phyloP scores from a whole-genome alignment of 1,140 invertebrate species.

The Pantala flavescens region DNA sequence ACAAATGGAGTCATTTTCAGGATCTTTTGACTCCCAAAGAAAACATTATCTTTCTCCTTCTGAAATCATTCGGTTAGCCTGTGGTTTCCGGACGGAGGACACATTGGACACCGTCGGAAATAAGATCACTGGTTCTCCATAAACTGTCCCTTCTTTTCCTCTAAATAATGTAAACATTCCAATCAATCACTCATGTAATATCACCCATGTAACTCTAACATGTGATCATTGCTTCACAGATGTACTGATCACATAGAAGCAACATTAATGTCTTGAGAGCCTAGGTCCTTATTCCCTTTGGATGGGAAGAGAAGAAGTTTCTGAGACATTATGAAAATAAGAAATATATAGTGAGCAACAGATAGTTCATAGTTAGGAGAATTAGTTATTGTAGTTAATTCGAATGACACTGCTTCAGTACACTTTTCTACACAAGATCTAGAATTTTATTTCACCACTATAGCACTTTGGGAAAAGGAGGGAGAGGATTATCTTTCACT shows the following conservation, averaged over 20 bases:
- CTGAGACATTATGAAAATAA: constrained; percentile 5
- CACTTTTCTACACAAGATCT: background rate
- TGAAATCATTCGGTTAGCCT: background rate
- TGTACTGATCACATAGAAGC: background rate
- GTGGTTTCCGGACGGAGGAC: background rate
- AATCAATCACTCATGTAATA: background rate
- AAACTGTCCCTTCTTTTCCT: background rate
- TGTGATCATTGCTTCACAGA: background rate
- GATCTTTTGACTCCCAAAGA: background rate
- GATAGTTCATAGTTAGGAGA: background rate
- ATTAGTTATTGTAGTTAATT: constrained; percentile 1
- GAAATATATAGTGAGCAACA: background rate
- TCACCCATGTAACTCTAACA: too few species aligned
- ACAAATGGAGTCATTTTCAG: constrained; percentile 1
- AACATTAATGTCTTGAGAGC: background rate
- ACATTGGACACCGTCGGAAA: background rate
- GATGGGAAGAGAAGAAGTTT: constrained; percentile 8
- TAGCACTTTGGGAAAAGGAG: background rate
- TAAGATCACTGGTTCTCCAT: constrained; percentile 5
- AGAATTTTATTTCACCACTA: background rate
- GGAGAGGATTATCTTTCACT: background rate
- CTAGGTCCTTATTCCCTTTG: background rate
- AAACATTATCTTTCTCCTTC: background rate
- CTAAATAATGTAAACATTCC: background rate
- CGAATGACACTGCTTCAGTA: background rate